phyloP scores from a whole-genome alignment of 2,113 vertebrate species.

The Muscicapa adusta region DNA sequence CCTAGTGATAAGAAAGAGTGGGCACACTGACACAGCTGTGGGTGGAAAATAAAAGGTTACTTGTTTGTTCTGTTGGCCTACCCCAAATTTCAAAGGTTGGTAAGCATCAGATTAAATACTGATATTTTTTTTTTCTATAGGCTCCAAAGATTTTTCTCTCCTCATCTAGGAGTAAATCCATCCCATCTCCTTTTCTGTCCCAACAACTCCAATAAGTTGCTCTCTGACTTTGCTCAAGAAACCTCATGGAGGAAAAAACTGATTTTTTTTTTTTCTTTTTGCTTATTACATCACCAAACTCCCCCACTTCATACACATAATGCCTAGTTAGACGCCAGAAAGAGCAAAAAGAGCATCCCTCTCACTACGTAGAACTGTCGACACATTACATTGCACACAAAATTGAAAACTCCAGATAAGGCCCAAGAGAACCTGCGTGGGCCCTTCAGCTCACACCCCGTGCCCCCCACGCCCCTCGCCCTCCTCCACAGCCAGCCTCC shows the following conservation, averaged over 20 bases:
- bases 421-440: neutral
- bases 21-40: neutral
- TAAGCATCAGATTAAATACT: constrained; percentile 75
- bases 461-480: neutral
- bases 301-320: neutral
- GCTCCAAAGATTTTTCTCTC: constrained; percentile 63
- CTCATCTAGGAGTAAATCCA: constrained; percentile 76
- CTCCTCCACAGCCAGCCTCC: neutral
- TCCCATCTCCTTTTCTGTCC: constrained; percentile 71
- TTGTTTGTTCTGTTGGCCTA: constrained; percentile 59
- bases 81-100: constrained; percentile 77
- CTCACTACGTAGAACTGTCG: neutral
- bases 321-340: neutral
- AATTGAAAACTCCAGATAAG: neutral
- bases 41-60: neutral
- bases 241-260: constrained; percentile 55
- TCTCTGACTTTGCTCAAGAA: constrained; percentile 78
- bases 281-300: neutral
- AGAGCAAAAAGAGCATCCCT: neutral
- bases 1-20: neutral
- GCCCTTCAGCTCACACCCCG: neutral
- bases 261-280: neutral
- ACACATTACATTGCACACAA: neutral
- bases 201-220: constrained; percentile 76
- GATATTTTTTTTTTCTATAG: constrained; percentile 68